Conservation (phyloP, 1,140 invertebrate species). For the Drosophila funebris region DNA sequence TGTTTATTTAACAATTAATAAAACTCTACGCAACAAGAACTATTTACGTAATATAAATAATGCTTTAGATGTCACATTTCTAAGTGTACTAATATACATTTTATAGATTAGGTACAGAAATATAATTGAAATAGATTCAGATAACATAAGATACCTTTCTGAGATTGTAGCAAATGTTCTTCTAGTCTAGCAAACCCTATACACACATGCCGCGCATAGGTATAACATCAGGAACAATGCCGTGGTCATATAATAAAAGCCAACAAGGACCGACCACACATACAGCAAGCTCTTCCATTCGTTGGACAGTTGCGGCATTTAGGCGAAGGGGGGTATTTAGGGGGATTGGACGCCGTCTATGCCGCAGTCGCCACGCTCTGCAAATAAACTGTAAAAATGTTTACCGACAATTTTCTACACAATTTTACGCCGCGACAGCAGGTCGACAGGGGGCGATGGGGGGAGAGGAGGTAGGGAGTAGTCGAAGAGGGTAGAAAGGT, state of each 20-base stretch:
- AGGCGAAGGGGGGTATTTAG: too few relatives aligned
- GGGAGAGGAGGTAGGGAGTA: not conserved
- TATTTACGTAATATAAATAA: too few relatives aligned
- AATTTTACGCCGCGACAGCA: constrained; percentile 66
- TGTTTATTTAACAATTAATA: too few relatives aligned
- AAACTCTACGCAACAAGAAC: too few relatives aligned
- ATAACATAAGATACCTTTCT: too few relatives aligned
- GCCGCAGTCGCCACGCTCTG: constrained; percentile 53
- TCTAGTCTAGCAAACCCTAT: not conserved
- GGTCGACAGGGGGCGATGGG: not conserved
- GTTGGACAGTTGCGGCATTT: constrained; percentile 13
- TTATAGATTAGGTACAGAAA: too few relatives aligned
- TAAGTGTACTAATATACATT: too few relatives aligned
- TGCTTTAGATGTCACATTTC: too few relatives aligned
- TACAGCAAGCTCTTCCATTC: constrained; percentile 22
- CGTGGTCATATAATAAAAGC: constrained; percentile 57
- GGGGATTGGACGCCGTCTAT: constrained; percentile 18
- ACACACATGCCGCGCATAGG: not conserved
- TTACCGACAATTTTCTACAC: constrained; percentile 82
- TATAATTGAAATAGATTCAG: too few relatives aligned
- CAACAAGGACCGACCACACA: constrained; percentile 46
- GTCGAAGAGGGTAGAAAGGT: not conserved
- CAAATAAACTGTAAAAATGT: constrained; percentile 82
- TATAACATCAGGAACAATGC: constrained; percentile 45
- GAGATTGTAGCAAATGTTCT: not conserved